Evolutionary conservation across 92 coral and sea anemone species (phyloP), one percentile per base, ranked within the genome.

Genomic region (Epizoanthus scotinus): DNA sequence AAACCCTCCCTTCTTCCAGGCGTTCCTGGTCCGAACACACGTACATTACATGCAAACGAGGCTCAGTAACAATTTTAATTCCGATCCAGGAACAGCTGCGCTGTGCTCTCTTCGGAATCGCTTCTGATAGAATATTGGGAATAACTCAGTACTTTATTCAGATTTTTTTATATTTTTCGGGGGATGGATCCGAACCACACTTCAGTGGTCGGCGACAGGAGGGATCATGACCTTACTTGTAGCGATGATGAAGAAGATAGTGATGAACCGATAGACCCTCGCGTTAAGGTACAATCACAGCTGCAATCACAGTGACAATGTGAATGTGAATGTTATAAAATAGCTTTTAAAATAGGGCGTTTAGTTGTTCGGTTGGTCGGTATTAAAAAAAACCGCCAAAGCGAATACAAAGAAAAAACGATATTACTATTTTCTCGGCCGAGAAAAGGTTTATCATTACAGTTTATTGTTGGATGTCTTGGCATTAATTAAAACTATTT

Each of bases 251-350:
- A 92, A 59, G 95, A 90, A 19, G 94, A 88, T 27, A 58, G 83
- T 47, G 98, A 89, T 29, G 98, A 93, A 53, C 69, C 82, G 59
- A 86, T 95, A 49, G 98, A 95, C 62, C 98, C 98, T 9, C 81
- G 98, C 50, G 97, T 95, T 3, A 95, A 93, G 98, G 98, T 90
- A 81, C 13, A 28, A n/a, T n/a, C n/a, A n/a, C n/a, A n/a, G n/a
- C n/a, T n/a, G n/a, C n/a, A n/a, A n/a, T n/a, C n/a, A n/a, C n/a
- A n/a, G n/a, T n/a, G n/a, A n/a, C n/a, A n/a, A n/a, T n/a, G n/a
- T n/a, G n/a, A n/a, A n/a, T n/a, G n/a, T n/a, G n/a, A n/a, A n/a
- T n/a, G n/a, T n/a, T n/a, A n/a, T n/a, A n/a, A n/a, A n/a, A n/a
- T n/a, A n/a, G n/a, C n/a, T n/a, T n/a, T 5, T 2, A 9, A 19